A percentile compares a stretch with the other conserved stretches of the same genome.
These are phyloP conservation scores for Tromatobia lineatoria DNA, from an alignment of 2,888 invertebrate genomes.

Conservation along the genomic window DNA sequence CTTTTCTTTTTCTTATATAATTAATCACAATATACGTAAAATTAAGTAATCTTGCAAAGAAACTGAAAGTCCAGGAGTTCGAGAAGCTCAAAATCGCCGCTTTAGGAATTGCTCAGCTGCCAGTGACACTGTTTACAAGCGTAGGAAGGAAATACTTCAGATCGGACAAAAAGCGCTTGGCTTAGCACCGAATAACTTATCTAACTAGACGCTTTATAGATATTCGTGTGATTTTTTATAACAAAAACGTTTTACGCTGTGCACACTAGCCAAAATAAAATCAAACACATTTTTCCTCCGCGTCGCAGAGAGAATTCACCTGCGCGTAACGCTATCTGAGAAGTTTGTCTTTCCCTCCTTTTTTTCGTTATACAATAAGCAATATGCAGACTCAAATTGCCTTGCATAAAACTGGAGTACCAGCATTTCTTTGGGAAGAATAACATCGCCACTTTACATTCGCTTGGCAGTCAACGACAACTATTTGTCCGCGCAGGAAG, in stretches of 20 bases:
- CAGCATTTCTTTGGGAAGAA: background rate
- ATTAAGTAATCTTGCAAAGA: background rate
- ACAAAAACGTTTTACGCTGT: slow-evolving; percentile 38
- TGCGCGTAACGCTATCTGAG: background rate
- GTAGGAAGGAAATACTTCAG: background rate
- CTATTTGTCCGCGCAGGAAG: background rate
- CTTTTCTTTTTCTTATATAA: slow-evolving; percentile 5
- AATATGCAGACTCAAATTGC: background rate
- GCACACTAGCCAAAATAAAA: slow-evolving; percentile 11
- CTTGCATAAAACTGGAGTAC: background rate
- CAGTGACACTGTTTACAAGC: background rate
- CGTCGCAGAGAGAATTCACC: slow-evolving; percentile 30
- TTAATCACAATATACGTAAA: background rate
- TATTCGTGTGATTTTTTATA: background rate
- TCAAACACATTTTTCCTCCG: slow-evolving; percentile 21
- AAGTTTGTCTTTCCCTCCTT: background rate
- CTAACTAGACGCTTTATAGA: slow-evolving; percentile 30
- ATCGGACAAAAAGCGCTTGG: slow-evolving; percentile 17
- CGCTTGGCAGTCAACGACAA: background rate
- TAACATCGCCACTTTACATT: slow-evolving; percentile 13
- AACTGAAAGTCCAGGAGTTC: background rate
- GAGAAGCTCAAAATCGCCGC: slow-evolving; percentile 18
- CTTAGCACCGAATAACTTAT: slow-evolving; percentile 6
- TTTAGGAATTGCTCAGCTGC: background rate
- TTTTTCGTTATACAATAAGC: slow-evolving; percentile 5